Evolutionary conservation across 2,797 vertebrate species (phyloP).

Genomic region (Coluber constrictor): DNA sequence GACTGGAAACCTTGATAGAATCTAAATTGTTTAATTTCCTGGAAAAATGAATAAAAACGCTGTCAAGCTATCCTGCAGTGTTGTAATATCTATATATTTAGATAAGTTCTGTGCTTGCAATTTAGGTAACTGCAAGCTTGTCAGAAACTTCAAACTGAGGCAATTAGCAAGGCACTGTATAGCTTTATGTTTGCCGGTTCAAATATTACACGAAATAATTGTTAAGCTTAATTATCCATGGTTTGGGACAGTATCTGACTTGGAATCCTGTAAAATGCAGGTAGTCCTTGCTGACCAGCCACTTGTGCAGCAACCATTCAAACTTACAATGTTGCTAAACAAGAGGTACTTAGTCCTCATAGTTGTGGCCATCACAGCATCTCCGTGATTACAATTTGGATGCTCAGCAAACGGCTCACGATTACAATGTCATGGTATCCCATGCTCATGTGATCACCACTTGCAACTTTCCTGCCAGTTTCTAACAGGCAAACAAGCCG

Average conservation of each 20-base stretch:
- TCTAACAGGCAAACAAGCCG: neutral
- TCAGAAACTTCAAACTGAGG: neutral
- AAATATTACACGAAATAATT: neutral
- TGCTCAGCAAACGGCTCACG: neutral
- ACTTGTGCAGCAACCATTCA: neutral
- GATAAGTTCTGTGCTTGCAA: neutral
- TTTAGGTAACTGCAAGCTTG: neutral
- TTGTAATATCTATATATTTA: neutral
- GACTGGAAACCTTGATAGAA: neutral
- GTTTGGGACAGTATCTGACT: neutral
- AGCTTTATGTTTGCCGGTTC: neutral
- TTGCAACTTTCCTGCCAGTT: neutral
- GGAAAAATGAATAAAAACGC: neutral
- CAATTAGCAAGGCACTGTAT: neutral
- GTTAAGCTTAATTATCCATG: neutral
- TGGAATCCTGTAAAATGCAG: neutral
- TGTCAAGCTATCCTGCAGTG: neutral
- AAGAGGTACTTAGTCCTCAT: neutral
- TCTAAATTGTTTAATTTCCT: neutral
- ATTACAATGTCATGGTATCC: neutral
- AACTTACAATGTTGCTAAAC: neutral
- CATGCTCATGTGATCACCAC: neutral
- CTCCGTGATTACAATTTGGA: neutral
- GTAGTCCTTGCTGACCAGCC: neutral
- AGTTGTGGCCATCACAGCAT: neutral